phyloP scores from a whole-genome alignment of 2,797 vertebrate genomes.

The Vipera ursinii region DNA sequence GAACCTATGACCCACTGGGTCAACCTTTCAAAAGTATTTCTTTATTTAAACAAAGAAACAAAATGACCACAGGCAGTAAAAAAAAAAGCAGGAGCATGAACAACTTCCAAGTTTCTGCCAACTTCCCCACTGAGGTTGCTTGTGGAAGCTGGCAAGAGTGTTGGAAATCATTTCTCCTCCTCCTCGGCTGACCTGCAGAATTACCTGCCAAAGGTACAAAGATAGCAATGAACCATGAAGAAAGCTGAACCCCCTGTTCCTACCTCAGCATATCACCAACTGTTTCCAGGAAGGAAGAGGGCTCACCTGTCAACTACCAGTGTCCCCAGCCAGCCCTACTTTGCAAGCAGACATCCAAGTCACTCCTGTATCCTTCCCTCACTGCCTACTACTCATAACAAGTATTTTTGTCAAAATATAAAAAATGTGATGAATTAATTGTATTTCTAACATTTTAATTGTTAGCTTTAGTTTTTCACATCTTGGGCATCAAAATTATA shows the following conservation, averaged over 20 bases:
- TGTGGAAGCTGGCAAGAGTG: neutral
- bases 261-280: neutral
- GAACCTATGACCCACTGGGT: neutral
- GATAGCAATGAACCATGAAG: neutral
- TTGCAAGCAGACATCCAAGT: neutral
- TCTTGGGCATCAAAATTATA: neutral
- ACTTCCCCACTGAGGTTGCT: neutral
- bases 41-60: neutral
- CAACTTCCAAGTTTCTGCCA: neutral
- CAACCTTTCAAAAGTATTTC: neutral
- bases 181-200: neutral
- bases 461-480: neutral
- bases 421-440: neutral
- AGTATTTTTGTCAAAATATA: neutral
- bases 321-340: neutral
- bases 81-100: neutral
- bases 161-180: neutral
- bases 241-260: neutral
- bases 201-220: neutral
- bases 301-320: neutral
- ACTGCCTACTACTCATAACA: neutral
- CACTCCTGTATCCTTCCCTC: neutral
- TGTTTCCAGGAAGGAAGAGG: neutral
- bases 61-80: neutral
- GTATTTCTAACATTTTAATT: neutral